Evolutionary conservation across 2,797 vertebrate species (phyloP), one percentile per base, ranked within the genome.

Genomic region (Merluccius polli): DNA sequence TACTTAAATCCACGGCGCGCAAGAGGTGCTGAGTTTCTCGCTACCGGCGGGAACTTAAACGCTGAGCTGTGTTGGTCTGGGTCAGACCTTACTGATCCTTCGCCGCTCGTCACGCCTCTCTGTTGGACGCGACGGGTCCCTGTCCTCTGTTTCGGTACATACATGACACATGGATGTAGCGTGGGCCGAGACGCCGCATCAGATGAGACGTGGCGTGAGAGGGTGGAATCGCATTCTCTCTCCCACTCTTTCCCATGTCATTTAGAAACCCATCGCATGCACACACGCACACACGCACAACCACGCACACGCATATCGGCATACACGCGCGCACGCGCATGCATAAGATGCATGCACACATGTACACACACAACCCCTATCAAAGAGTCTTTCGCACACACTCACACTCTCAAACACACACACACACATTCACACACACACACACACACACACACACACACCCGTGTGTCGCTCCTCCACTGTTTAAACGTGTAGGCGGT

Each of bases 401-500:
- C 41, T 29, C 33, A 72, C 71, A 18, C 41, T 1, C 41, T 6
- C 74, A 32, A 63, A 70, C 65, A 68, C 21, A 68, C 59, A 32
- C 44, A n/a, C 63, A 69, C 36, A 18, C 69, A 70, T 63, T 24
- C 2, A 36, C 13, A 1, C 1, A 63, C 35, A 68, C 36, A 71
- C 72, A 73, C 52, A 33, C 52, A 24, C 73, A 69, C 70, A 68
- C 16, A 70, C 13, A 59, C 24, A 70, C 21, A 48, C 3, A 33
- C n/a, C 4, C 32, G 29, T 69, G 31, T 69, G 24, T 72, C 71
- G 70, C 38, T 77, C 44, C 21, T 70, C 29, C 33, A 16, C 35
- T 67, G 8, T 69, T 72, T 73, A 75, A 68, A 83, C 59, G 80
- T 72, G 87, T 89, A 82, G 86, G 86, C 65, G 86, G 77, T 74